Base-by-base conservation (phyloP, 2,113 vertebrate species). In the Corynorhinus townsendii region DNA sequence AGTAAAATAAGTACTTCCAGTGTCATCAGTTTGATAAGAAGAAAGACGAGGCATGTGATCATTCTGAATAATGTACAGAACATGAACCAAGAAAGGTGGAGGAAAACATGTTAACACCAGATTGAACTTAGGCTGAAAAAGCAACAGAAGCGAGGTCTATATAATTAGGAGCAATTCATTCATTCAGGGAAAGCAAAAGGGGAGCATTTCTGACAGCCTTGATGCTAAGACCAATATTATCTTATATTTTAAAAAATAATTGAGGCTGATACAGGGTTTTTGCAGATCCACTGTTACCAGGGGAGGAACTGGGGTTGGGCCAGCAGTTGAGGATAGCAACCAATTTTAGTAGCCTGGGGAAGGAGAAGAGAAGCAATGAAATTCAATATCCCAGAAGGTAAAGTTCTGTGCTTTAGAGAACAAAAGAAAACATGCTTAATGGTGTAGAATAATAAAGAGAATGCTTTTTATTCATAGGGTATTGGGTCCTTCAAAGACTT, bases 351-450 rank as follows among this genome's bases (percentile, higher is more conserved):
- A 96, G 89, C 83, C 38, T 62, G 71, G 56, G 87, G 92, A 88
- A 84, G 81, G 54, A 79, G 91, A 80, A 81, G 54, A 86, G 89
- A 85, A 95, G 95, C 43, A 2, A 47, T 10, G 97, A 88, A 96
- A 97, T 77, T 71, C 93, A 93, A 96, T 96, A 85, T 64, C 49
- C 38, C 91, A 91, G 69, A 86, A 88, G 86, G 28, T 77, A 75
- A 91, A 91, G 86, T 95, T 52, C 71, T 12, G 35, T 35, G 92
- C 54, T 45, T 64, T 1, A 14, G 10, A 85, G 94, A 95, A 97
- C 97, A 97, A 97, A 97, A 89, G 97, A 35, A 86, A 91, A 93
- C 79, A 73, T 0, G 20, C 40, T 86, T 84, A 89, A 85, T 95
- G 93, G 95, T 86, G 94, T 69, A 73, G 92, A 85, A 96, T 81